Conservation (phyloP, 2,113 vertebrate species). For the Sclerurus mexicanus region DNA sequence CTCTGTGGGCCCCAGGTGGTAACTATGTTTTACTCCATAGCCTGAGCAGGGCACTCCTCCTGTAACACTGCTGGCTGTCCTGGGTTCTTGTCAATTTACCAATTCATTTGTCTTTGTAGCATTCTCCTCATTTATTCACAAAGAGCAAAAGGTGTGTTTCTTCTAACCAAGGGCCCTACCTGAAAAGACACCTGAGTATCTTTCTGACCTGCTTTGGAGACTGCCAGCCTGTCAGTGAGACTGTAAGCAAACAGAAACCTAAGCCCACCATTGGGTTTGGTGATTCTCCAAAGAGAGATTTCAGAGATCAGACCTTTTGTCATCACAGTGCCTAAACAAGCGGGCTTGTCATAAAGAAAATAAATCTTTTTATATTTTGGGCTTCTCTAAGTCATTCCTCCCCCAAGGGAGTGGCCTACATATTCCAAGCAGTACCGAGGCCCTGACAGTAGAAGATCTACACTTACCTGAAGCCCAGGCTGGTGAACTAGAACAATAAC, state of each 20-base stretch:
- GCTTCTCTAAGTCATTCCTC: background rate
- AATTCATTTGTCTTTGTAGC: background rate
- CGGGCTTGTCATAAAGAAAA: background rate
- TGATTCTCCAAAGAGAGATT: background rate
- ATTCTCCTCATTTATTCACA: background rate
- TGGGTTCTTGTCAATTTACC: background rate
- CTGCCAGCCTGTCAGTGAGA: background rate
- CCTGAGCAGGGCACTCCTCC: background rate
- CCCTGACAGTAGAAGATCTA: background rate
- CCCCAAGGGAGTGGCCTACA: background rate
- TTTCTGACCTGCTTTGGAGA: background rate
- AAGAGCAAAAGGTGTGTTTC: background rate
- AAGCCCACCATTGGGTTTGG: background rate
- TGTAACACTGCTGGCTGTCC: background rate
- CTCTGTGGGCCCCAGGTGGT: too few species aligned
- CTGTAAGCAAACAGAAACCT: background rate
- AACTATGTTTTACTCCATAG: background rate
- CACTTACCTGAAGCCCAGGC: background rate
- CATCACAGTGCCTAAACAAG: background rate
- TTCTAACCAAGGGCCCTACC: background rate
- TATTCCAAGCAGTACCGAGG: rapidly evolving
- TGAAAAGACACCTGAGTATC: background rate
- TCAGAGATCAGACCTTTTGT: background rate
- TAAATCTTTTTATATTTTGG: background rate
- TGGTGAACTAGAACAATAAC: background rate